Base-by-base conservation (phyloP, 2,113 vertebrate genomes). In the Machaerirhynchus nigripectus region DNA sequence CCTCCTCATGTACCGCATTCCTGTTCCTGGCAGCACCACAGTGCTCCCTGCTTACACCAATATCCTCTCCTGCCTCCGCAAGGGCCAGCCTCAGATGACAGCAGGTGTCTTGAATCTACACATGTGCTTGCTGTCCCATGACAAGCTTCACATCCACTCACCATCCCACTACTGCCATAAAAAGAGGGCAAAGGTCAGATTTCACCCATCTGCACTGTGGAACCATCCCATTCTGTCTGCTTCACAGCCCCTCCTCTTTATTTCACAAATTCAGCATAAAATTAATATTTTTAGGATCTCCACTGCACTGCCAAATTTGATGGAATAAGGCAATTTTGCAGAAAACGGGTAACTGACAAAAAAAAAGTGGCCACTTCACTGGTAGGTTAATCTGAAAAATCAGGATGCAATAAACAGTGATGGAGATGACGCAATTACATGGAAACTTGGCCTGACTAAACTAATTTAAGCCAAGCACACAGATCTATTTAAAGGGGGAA, bases 371-470 rank as follows among this genome's bases (percentile, higher is more conserved):
- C 13, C 35, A 33, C 12, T 74, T 56, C 40, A 14, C 21, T 40
- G 30, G 40, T 31, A 60, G 35, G 8, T 37, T 81, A 28, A 81
- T 49, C 50, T 89, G 60, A 95, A 84, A 87, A 80, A 12, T 44
- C 37, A 15, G 33, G 8, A 63, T 6, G 3, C 27, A 42, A 42
- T 31, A 24, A 81, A 78, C 27, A 59, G 40, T 24, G 13, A 65
- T 2, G 7, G 44, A 64, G 31, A 50, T 40, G 21, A 75, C 0
- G 2, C 27, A 28, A 2, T 0, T 53, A 50, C 0, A 0, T 23
- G 60, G 26, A 89, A 84, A 71, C 9, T 61, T 55, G 27, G 16
- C 21, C 30, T 39, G 33, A 75, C 63, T 63, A 53, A 88, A 60
- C 46, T 42, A 70, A 39, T 53, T 69, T 49, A 82, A 93, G 15